Conservation (phyloP, 2,797 vertebrate species). For the Megaceryle alcyon region DNA sequence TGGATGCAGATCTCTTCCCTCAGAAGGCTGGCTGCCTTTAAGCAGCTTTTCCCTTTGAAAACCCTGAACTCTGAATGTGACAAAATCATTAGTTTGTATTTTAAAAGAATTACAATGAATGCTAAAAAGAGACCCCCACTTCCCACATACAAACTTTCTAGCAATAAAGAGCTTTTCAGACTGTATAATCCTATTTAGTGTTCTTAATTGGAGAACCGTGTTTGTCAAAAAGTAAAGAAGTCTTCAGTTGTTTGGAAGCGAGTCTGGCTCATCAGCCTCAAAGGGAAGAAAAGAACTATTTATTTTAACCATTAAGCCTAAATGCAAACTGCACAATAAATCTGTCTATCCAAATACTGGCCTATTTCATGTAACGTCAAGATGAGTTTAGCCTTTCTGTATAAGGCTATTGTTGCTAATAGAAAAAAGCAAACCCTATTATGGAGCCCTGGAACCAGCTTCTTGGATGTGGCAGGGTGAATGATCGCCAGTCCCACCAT, state of each 20-base stretch:
- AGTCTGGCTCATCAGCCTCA: slow-evolving; percentile 76
- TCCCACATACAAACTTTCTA: slow-evolving; percentile 76
- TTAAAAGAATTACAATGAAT: slow-evolving; percentile 73
- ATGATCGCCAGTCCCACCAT: not conserved
- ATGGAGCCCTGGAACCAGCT: slow-evolving; percentile 42
- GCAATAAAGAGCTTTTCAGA: slow-evolving; percentile 82
- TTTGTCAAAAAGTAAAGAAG: slow-evolving; percentile 82
- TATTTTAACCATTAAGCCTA: slow-evolving; percentile 80
- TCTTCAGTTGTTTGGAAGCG: slow-evolving; percentile 77
- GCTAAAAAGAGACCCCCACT: slow-evolving; percentile 53
- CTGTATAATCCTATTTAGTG: slow-evolving; percentile 81
- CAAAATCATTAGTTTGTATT: slow-evolving; percentile 61
- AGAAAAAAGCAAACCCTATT: slow-evolving; percentile 60
- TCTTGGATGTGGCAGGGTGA: slow-evolving; percentile 50
- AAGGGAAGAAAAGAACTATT: slow-evolving; percentile 81
- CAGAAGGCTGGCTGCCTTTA: slow-evolving; percentile 34
- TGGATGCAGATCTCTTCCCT: not conserved
- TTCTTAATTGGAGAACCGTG: slow-evolving; percentile 81
- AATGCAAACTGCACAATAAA: slow-evolving; percentile 80
- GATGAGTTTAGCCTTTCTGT: slow-evolving; percentile 72
- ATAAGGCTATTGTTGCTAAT: slow-evolving; percentile 68
- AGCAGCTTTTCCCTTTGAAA: slow-evolving; percentile 67
- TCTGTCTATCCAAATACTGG: slow-evolving; percentile 80
- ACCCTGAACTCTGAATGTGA: slow-evolving; percentile 44
- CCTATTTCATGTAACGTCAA: slow-evolving; percentile 79